Percentiles rank a stretch among this genome's conserved stretches.
Evolutionary conservation across 2,113 vertebrate species (phyloP).

Genomic region (Etheostoma cragini): DNA sequence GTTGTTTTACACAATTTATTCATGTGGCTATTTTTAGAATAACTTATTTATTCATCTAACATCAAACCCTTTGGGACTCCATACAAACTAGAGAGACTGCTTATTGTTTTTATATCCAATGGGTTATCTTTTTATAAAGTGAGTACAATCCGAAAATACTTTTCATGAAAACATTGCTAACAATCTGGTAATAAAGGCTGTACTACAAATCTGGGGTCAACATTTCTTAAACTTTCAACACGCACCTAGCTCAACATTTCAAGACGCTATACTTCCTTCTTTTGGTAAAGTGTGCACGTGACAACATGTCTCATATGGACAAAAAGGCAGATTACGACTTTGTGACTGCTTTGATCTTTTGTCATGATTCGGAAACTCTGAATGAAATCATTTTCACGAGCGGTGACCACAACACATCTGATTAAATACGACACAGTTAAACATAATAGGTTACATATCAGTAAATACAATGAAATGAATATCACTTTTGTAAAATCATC

Average conservation of each 20-base stretch:
- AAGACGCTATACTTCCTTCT: background rate
- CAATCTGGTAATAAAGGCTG: background rate
- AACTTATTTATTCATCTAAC: background rate
- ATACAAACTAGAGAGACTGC: constrained; percentile 6
- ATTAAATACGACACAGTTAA: constrained; percentile 68
- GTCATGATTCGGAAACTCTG: constrained; percentile 79
- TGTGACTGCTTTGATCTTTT: constrained; percentile 60
- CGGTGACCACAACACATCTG: constrained; percentile 70
- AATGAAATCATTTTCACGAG: constrained; percentile 64
- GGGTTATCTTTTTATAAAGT: background rate
- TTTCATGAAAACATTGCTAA: background rate
- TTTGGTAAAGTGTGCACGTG: constrained; percentile 8
- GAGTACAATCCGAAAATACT: background rate
- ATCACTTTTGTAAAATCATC: constrained; percentile 57
- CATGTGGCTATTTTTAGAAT: background rate
- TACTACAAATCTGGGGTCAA: background rate
- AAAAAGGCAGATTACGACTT: constrained; percentile 32
- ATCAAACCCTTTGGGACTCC: background rate
- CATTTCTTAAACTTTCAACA: constrained; percentile 19
- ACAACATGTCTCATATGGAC: constrained; percentile 15
- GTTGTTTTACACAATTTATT: background rate
- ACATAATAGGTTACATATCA: constrained; percentile 68
- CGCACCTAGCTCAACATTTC: background rate
- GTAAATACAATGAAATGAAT: constrained; percentile 74
- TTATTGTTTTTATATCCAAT: background rate